A percentile compares a stretch with the other conserved stretches of the same genome.
phyloP scores from a whole-genome alignment of 2,888 invertebrate genomes.

The Drosophila melanosoma region DNA sequence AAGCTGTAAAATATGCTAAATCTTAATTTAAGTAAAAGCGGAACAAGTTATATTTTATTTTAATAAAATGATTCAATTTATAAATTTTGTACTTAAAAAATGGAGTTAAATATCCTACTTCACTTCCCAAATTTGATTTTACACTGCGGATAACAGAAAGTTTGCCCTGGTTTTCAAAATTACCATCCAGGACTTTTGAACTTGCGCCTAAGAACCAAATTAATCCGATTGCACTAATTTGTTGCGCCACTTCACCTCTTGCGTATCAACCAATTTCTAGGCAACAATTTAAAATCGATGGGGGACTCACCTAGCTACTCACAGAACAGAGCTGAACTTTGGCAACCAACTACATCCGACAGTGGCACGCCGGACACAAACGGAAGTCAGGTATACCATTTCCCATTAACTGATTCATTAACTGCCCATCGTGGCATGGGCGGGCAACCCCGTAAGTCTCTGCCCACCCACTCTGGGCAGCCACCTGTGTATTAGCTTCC shows the following conservation, averaged over 20 bases:
- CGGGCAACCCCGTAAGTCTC: neutral
- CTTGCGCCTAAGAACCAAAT: slow-evolving; percentile 8
- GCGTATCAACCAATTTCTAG: neutral
- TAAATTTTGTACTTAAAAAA: neutral
- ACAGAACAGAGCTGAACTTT: neutral
- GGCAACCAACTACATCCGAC: neutral
- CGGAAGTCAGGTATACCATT: slow-evolving; percentile 69
- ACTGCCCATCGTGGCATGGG: slow-evolving; percentile 56
- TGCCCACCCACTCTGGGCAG: neutral
- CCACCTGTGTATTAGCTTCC: neutral
- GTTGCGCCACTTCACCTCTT: neutral
- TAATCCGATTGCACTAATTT: neutral
- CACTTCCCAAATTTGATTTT: neutral
- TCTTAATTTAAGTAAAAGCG: neutral
- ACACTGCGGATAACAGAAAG: neutral
- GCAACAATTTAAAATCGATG: slow-evolving; percentile 70
- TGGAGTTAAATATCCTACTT: neutral
- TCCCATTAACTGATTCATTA: slow-evolving; percentile 80
- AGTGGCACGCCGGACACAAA: slow-evolving; percentile 27
- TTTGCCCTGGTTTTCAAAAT: neutral
- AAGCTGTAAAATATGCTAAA: neutral
- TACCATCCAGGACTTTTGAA: neutral
- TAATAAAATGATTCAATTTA: neutral
- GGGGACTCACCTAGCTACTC: slow-evolving; percentile 8
- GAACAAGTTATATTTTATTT: neutral